Evolutionary conservation across 2,888 invertebrate species (phyloP), one percentile per base, ranked within the genome.

Genomic region (Drosophila helvetica): DNA sequence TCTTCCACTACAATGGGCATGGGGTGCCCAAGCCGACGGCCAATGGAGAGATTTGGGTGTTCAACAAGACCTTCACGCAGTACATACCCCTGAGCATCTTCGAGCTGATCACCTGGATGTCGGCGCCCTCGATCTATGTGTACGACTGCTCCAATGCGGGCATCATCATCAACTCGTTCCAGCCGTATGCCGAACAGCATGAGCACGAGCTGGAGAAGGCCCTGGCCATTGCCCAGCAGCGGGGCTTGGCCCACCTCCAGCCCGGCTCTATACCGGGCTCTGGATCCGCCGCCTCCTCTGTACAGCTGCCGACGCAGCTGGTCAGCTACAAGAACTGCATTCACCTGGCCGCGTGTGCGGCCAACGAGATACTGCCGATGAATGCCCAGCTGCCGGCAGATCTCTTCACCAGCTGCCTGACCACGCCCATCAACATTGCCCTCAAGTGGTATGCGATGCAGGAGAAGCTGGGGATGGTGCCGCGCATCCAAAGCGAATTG

Each of bases 1-100:
- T 99, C 59, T 99, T 99, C 93, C 99, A 99, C 93, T 99, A 99
- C 92, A 99, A 99, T 92, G 99, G 99, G 0, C 99, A 99, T 91
- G 99, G 99, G 17, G 99, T 99, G 67, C 99, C 99, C 47, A 96
- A 96, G 92, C 99, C 99, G 38, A 99, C 99, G 10, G 94, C 95
- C 18, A 99, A 99, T 93, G 99, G 99, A 9, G 99, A 99, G 93
- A 98, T 99, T 87, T 99, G 99, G 99, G 99, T 99, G 4, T 99
- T 99, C 93, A 99, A 99, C 93, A 95, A 98, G 96, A 96, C 96
- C 42, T 99, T 98, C 92, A 99, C 99, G 4, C 99, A 99, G 93
- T 99, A 99, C 93, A 99, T 99, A 93, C 99, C 99, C 51, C 93
- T 99, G 89, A 99, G 99, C 60, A 96, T 99, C 80, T 99, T 98